Conservation (phyloP, 2,113 vertebrate genomes). For the Calidris pugnax region DNA sequence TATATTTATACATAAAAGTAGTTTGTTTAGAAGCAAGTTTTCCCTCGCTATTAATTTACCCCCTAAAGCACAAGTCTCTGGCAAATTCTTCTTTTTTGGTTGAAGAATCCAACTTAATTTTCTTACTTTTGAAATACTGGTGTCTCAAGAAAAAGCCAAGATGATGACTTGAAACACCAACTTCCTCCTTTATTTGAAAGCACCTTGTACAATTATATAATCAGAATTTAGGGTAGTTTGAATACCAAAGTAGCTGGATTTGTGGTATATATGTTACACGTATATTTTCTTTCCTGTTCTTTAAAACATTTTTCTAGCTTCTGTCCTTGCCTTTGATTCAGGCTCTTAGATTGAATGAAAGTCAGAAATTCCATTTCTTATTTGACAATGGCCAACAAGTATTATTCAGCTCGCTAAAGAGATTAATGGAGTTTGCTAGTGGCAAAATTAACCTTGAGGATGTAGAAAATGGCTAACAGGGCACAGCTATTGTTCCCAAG, state of each 20-base stretch:
- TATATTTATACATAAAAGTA: accelerated
- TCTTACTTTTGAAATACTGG: background rate
- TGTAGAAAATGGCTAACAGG: background rate
- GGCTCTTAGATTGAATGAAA: background rate
- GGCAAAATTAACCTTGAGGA: background rate
- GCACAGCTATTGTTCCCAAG: background rate
- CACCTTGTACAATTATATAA: background rate
- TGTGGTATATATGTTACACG: background rate
- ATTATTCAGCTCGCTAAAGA: background rate
- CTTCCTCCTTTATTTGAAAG: background rate
- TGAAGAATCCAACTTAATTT: background rate
- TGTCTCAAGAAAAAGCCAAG: background rate
- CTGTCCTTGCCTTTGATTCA: background rate
- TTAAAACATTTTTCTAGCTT: background rate
- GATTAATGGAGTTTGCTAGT: background rate
- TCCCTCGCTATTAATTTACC: background rate
- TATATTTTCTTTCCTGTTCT: background rate
- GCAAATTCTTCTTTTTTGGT: background rate
- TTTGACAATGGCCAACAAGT: background rate
- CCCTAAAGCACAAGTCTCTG: background rate
- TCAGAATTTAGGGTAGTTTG: background rate
- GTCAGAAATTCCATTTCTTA: background rate
- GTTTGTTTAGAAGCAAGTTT: background rate
- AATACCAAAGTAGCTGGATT: background rate
- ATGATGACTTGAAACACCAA: background rate